phyloP scores from a whole-genome alignment of 1,140 invertebrate species.

The Chironomus striatipennis region DNA sequence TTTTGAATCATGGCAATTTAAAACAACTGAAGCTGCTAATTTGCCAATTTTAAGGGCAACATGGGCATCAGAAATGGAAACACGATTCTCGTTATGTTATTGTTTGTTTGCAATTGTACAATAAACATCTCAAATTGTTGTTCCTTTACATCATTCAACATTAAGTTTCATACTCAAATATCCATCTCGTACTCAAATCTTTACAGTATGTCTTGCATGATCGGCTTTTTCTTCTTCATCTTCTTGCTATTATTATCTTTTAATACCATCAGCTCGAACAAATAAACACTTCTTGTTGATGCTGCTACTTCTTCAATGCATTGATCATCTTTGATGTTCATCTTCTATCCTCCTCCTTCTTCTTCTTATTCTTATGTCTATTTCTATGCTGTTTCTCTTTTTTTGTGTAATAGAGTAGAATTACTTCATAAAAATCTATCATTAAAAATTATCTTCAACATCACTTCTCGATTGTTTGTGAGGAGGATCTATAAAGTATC shows the following conservation, averaged over 20 bases:
- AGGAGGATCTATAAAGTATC: too few species aligned
- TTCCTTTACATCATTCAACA: background rate
- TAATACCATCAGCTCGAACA: slow-evolving; percentile 21
- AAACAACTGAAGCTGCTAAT: too few species aligned
- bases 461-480: background rate
- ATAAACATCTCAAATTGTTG: slow-evolving; percentile 8
- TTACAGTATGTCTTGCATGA: background rate
- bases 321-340: background rate
- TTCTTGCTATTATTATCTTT: background rate
- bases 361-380: background rate
- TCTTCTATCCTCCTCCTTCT: background rate
- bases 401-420: background rate
- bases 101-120: slow-evolving; percentile 9
- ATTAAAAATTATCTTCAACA: slow-evolving; percentile 6
- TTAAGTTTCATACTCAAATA: background rate
- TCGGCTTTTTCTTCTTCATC: slow-evolving; percentile 6
- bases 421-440: background rate
- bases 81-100: background rate
- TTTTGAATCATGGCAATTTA: too few species aligned
- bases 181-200: background rate
- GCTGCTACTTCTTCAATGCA: background rate
- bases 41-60: too few species aligned
- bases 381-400: background rate
- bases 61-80: background rate
- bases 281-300: slow-evolving; percentile 12